Evolutionary conservation across 2,113 vertebrate genomes (phyloP).

Genomic region (Grus americana): DNA sequence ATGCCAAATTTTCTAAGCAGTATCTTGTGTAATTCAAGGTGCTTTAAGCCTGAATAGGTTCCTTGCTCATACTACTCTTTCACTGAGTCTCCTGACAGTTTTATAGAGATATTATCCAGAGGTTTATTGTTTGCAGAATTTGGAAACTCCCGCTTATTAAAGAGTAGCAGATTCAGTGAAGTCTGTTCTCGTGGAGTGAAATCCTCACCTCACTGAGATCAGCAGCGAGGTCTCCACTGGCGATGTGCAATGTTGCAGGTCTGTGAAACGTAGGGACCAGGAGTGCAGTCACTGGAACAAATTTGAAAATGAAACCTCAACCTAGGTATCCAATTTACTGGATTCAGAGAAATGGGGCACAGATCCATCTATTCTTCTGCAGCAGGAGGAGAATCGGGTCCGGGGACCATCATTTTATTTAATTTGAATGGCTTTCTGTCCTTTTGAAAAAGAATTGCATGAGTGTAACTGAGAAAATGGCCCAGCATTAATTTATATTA

Average conservation of each 20-base stretch:
- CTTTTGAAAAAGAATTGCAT: neutral
- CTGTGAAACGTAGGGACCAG: neutral
- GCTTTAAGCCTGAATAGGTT: neutral
- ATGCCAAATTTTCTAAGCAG: neutral
- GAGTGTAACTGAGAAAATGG: neutral
- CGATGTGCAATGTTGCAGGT: neutral
- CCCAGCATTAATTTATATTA: neutral
- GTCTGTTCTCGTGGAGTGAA: neutral
- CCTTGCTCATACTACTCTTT: neutral
- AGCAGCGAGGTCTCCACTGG: neutral
- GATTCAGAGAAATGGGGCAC: neutral
- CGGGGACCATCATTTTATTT: neutral
- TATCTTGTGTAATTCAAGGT: neutral
- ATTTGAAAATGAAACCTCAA: neutral
- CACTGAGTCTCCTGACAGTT: slow-evolving; percentile 13
- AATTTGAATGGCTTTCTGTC: neutral
- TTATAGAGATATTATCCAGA: neutral
- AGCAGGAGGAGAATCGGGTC: neutral
- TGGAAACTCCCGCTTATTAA: neutral
- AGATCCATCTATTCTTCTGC: neutral
- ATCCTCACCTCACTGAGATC: neutral
- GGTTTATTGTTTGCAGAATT: neutral
- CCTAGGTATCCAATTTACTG: neutral
- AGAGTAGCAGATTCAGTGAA: neutral
- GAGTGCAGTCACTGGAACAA: neutral